These are phyloP conservation scores for Tachina fera DNA, from an alignment of 2,888 invertebrate species.

Conservation along the genomic window DNA sequence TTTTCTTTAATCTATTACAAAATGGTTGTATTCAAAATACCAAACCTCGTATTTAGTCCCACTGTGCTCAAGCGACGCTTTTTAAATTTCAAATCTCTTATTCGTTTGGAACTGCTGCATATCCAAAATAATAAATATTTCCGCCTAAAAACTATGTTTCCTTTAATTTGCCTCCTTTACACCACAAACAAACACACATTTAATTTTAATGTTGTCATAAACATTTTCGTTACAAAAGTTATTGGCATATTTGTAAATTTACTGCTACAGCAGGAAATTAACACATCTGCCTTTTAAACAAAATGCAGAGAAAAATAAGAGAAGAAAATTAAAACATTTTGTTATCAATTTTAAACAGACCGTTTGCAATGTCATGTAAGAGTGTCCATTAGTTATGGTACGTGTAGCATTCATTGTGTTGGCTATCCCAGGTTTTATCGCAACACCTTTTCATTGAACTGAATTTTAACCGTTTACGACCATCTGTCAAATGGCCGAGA, in stretches of 20 bases:
- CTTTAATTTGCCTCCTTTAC: background rate
- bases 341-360: constrained; percentile 56
- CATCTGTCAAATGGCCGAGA: constrained; percentile 45
- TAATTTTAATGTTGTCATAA: constrained; percentile 6
- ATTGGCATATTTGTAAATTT: constrained; percentile 33
- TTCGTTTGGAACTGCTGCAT: too few relatives aligned
- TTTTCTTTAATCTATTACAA: too few relatives aligned
- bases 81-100: too few relatives aligned
- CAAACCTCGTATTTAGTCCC: too few relatives aligned
- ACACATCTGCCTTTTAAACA: constrained; percentile 45
- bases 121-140: background rate
- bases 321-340: constrained; percentile 37
- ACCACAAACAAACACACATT: background rate
- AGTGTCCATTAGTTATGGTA: constrained; percentile 43
- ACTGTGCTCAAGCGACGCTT: too few relatives aligned
- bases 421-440: constrained; percentile 13
- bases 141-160: background rate
- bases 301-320: too few relatives aligned
- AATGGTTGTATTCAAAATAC: too few relatives aligned
- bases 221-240: constrained; percentile 39
- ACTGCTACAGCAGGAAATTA: background rate
- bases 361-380: constrained; percentile 18
- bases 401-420: constrained; percentile 33
- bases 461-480: constrained; percentile 26
- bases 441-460: constrained; percentile 44